Evolutionary conservation across 2,797 vertebrate genomes (phyloP).

Genomic region (Mallotus villosus): DNA sequence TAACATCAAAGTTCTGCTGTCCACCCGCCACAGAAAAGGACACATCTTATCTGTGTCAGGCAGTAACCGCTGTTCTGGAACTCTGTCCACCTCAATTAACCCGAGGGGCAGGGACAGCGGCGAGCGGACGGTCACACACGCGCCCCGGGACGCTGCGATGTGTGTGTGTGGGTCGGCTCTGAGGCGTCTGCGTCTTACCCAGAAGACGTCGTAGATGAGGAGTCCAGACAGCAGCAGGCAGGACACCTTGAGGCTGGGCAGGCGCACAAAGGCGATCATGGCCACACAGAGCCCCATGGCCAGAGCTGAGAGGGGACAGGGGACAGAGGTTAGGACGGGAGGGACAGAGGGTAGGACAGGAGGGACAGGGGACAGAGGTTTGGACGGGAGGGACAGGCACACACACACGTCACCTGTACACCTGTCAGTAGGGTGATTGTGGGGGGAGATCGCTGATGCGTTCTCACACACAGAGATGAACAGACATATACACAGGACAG

Average conservation of each 20-base stretch:
- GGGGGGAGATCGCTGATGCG: too few relatives aligned
- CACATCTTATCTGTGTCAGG: not conserved
- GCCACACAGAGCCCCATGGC: constrained; percentile 94
- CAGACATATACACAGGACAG: too few relatives aligned
- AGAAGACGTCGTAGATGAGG: constrained; percentile 99
- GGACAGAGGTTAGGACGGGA: too few relatives aligned
- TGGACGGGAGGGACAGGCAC: not conserved
- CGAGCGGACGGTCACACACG: too few relatives aligned
- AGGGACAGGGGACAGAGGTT: not conserved
- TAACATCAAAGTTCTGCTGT: constrained; percentile 5
- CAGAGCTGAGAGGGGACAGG: not conserved
- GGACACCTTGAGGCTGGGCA: constrained; percentile 98
- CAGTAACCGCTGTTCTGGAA: not conserved
- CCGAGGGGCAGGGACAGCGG: not conserved
- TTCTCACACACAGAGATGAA: too few relatives aligned
- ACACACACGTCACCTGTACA: not conserved
- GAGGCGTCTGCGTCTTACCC: constrained; percentile 81
- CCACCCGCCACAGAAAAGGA: not conserved
- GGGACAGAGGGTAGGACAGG: not conserved
- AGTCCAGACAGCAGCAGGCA: constrained; percentile 97
- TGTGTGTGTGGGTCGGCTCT: not conserved
- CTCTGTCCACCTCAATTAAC: constrained; percentile 1
- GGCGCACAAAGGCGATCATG: constrained; percentile 98
- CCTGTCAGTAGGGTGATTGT: too few relatives aligned
- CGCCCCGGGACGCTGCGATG: not conserved